Conservation (phyloP, 2,888 invertebrate species). For the Chaetogeoica ovagalla region DNA sequence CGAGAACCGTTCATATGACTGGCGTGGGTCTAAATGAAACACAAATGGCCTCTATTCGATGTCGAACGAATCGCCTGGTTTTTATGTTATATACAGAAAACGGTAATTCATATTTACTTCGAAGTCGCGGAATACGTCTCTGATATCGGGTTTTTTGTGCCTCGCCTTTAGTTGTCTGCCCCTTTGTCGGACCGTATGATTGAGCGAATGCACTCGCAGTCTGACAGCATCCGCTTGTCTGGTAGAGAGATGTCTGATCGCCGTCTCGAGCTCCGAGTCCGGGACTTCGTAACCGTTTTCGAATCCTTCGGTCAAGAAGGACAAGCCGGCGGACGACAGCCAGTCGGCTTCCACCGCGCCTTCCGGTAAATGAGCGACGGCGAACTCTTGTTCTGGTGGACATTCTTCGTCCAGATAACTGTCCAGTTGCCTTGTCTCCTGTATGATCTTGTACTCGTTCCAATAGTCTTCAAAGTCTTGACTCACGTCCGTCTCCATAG, state of each 20-base stretch:
- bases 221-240: conserved; percentile 79
- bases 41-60: no score
- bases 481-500: conserved; percentile 58
- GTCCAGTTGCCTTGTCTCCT: conserved; percentile 64
- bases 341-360: conserved; percentile 78
- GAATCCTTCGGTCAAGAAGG: conserved; percentile 72
- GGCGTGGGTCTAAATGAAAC: no score
- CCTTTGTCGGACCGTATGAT: conserved; percentile 73
- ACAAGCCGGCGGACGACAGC: conserved; percentile 73
- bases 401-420: conserved; percentile 67
- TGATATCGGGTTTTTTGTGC: conserved; percentile 74
- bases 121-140: conserved; percentile 80
- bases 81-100: not conserved
- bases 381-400: conserved; percentile 58
- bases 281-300: conserved; percentile 71
- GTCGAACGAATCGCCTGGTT: no score
- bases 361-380: conserved; percentile 54
- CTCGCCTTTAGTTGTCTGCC: conserved; percentile 63
- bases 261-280: conserved; percentile 68
- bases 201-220: conserved; percentile 73
- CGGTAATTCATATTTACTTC: conserved; percentile 65
- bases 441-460: conserved; percentile 69
- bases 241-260: conserved; percentile 64
- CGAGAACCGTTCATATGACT: no score
- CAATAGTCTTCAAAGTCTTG: conserved; percentile 68